Evolutionary conservation across 1,140 invertebrate genomes (phyloP), one percentile per base, ranked within the genome.

Genomic region (Sinella curviseta): DNA sequence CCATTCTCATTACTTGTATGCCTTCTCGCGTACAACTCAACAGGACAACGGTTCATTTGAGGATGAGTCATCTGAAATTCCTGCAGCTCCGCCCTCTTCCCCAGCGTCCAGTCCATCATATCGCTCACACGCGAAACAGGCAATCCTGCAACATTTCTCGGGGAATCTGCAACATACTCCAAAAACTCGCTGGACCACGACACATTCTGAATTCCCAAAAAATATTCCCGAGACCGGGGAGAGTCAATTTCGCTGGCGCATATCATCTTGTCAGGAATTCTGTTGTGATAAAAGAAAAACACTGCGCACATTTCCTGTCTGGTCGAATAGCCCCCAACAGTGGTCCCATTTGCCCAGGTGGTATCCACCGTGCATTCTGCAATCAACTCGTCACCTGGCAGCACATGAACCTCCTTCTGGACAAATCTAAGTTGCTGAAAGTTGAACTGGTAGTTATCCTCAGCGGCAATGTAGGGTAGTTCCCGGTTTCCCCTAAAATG

Each of bases 291-390:
- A 80, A 92, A 87, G 78, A 90, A 89, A 85, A 91, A 91, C 80
- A 92, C 91, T 57, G 92, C 86, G 83, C 92, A 93, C 85, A 92
- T 93, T 86, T 93, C 92, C 85, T 93, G 91, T 78, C 90, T 87
- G 80, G 90, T 92, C 39, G 91, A 90, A 74, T 92, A 86, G 75
- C 92, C 92, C 26, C 92, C 92, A 73, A 92, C 92, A 85, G 92
- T 26, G 4, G 26, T 14, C 1, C 31, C 30, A 8, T 77, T 33
- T 33, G 4, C 35, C 4, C 12, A 3, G 1, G 55, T 77, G 14
- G 76, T 60, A 65, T 70, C 24, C 20, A 60, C 57, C 14, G 76
- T 77, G 39, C 76, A 77, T 77, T 60, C 48, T 14, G 14, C 12
- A 14, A n/a, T 34, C 4, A 74, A 3, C 14, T 3, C 1, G 17